Evolutionary conservation across 2,888 invertebrate genomes (phyloP).

Genomic region (Sipha maydis): DNA sequence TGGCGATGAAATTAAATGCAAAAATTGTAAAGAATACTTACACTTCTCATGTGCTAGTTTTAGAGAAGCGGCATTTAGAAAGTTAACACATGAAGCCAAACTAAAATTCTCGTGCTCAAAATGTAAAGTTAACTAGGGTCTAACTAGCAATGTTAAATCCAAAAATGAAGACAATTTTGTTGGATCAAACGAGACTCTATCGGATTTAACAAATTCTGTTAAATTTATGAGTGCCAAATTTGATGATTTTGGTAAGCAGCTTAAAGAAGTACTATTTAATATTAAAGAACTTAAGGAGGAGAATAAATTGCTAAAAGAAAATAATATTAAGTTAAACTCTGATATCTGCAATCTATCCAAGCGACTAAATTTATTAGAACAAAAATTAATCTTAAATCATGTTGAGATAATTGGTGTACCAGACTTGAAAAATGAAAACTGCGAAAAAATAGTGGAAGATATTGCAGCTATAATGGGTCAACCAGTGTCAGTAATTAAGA

Average conservation of each 20-base stretch:
- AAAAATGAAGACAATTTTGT: not conserved
- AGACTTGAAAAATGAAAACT: conserved; percentile 25
- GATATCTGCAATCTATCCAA: not conserved
- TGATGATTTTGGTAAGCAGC: conserved; percentile 17
- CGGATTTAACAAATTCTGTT: not conserved
- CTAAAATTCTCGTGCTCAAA: conserved; percentile 11
- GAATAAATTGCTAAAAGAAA: not conserved
- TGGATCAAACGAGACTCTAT: not conserved
- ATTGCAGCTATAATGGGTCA: not conserved
- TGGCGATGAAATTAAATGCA: conserved; percentile 27
- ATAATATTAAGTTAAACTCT: conserved; percentile 18
- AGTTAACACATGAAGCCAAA: conserved; percentile 17
- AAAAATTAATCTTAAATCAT: conserved; percentile 13
- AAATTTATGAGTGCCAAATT: not conserved
- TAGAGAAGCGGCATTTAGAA: not conserved
- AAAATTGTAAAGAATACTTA: not conserved
- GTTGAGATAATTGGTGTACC: conserved; percentile 13
- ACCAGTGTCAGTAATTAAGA: not conserved
- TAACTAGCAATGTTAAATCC: not conserved
- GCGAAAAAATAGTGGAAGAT: conserved; percentile 4
- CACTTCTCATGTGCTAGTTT: conserved; percentile 24
- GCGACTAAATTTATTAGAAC: not conserved
- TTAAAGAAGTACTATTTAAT: conserved; percentile 1
- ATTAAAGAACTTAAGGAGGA: not conserved
- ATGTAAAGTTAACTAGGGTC: not conserved